phyloP scores from a whole-genome alignment of 2,113 vertebrate genomes.

The Naja naja region DNA sequence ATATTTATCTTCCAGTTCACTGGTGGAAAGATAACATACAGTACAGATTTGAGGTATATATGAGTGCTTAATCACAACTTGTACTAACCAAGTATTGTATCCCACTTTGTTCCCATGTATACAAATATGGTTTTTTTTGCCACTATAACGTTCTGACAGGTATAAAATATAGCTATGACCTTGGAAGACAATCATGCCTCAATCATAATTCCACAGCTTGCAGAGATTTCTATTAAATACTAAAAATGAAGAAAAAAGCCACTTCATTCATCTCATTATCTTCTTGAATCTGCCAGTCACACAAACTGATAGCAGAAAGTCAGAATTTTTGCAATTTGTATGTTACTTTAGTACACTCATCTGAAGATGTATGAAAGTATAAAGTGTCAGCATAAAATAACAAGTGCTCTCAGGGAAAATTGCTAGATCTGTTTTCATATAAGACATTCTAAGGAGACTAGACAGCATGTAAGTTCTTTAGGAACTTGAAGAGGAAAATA shows the following conservation, averaged over 20 bases:
- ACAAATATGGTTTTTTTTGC: background rate
- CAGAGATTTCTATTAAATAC: background rate
- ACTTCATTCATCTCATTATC: background rate
- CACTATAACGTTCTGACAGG: background rate
- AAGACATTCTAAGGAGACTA: background rate
- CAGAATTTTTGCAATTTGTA: background rate
- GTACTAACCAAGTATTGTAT: background rate
- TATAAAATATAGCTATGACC: constrained; percentile 1
- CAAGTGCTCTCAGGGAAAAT: background rate
- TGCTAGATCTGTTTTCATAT: background rate
- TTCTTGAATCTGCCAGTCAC: constrained; percentile 14
- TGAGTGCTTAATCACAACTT: background rate
- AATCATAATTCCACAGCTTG: background rate
- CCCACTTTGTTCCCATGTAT: too few species aligned
- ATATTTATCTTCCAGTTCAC: background rate
- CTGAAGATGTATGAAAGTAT: constrained; percentile 10
- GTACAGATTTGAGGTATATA: background rate
- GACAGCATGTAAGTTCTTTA: background rate
- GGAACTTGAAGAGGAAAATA: background rate
- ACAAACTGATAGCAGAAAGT: constrained; percentile 7
- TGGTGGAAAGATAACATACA: background rate
- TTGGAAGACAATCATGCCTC: background rate
- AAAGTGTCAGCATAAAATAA: constrained; percentile 14
- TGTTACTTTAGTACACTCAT: constrained; percentile 4
- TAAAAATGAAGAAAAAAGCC: background rate